Evolutionary conservation across 1,140 invertebrate species (phyloP).

Genomic region (Nasonia giraulti): DNA sequence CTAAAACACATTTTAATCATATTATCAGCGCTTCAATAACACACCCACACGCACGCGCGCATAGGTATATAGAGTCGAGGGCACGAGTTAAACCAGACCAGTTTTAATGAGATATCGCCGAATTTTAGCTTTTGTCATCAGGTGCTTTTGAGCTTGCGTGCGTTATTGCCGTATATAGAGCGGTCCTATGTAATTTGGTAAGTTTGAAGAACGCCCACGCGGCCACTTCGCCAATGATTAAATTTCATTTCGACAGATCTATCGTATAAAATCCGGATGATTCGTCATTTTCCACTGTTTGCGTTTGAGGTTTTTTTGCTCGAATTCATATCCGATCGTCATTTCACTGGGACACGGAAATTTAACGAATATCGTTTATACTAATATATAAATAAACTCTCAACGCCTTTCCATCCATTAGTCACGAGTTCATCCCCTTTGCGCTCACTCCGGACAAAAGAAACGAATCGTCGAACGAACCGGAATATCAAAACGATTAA

Average conservation of each 20-base stretch:
- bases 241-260: neutral
- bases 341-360: too few species aligned
- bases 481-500: too few species aligned
- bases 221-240: conserved; percentile 1
- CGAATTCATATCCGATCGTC: too few species aligned
- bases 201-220: neutral
- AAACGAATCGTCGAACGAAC: too few species aligned
- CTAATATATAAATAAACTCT: too few species aligned
- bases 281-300: neutral
- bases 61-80: neutral
- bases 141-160: conserved; percentile 1
- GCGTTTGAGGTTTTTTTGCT: neutral
- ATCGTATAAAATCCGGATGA: neutral
- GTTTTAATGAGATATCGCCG: conserved; percentile 6
- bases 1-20: neutral
- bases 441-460: too few species aligned
- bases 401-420: too few species aligned
- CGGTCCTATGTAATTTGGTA: conserved; percentile 29
- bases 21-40: conserved; percentile 2
- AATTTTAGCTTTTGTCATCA: conserved; percentile 13
- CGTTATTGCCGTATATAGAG: conserved; percentile 1
- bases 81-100: neutral
- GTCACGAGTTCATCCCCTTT: too few species aligned
- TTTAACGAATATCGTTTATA: too few species aligned
- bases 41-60: neutral